Evolutionary conservation across 1,140 invertebrate species (phyloP).

Genomic region (Heliothis virescens): DNA sequence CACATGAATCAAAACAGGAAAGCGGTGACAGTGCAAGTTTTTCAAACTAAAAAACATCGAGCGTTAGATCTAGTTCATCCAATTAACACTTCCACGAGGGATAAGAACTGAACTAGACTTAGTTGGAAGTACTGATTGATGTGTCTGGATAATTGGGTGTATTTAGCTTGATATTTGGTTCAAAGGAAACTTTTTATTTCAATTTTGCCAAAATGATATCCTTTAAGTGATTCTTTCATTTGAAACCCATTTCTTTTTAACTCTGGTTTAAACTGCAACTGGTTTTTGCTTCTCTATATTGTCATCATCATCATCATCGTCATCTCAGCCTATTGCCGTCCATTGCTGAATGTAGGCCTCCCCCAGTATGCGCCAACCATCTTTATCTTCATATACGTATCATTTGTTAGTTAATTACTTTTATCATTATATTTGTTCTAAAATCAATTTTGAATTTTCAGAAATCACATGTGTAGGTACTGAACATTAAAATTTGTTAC

Average conservation of each 20-base stretch:
- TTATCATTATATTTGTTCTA: too few species aligned
- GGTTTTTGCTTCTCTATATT: too few species aligned
- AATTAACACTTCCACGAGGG: slow-evolving; percentile 64
- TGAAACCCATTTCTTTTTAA: not conserved
- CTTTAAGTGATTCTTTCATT: too few species aligned
- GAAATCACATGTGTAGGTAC: too few species aligned
- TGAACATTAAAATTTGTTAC: too few species aligned
- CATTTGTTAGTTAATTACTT: not conserved
- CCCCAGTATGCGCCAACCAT: too few species aligned
- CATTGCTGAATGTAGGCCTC: too few species aligned
- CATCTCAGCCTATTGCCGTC: too few species aligned
- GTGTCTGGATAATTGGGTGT: slow-evolving; percentile 7
- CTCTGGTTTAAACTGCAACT: too few species aligned
- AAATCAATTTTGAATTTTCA: too few species aligned
- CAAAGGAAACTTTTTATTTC: not conserved
- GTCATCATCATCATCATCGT: too few species aligned
- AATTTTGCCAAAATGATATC: not conserved
- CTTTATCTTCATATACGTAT: too few species aligned
- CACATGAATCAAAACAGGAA: slow-evolving; percentile 39
- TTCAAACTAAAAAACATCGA: slow-evolving; percentile 41
- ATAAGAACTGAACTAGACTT: slow-evolving; percentile 39
- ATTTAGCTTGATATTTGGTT: not conserved
- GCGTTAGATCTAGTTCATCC: slow-evolving; percentile 58
- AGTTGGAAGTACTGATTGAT: slow-evolving; percentile 26
- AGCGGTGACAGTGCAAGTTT: slow-evolving; percentile 32